Evolutionary conservation across 2,797 vertebrate species (phyloP).

Genomic region (Botia kubotai): DNA sequence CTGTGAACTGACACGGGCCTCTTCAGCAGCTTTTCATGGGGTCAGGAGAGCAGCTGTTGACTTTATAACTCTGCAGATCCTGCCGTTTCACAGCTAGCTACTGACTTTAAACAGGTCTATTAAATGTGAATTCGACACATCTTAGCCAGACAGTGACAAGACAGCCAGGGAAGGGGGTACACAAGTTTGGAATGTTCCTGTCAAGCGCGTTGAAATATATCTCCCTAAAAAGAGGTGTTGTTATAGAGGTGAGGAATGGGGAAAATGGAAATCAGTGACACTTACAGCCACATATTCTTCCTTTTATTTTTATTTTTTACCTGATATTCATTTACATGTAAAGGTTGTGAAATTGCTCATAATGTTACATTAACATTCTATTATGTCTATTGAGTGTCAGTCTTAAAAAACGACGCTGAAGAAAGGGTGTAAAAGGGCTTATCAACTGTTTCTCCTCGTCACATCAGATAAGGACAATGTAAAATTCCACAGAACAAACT

Average conservation of each 20-base stretch:
- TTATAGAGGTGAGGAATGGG: constrained; percentile 44
- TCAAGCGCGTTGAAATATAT: constrained; percentile 58
- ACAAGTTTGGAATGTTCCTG: constrained; percentile 57
- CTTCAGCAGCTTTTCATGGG: constrained; percentile 57
- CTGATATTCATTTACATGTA: constrained; percentile 33
- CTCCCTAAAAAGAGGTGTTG: constrained; percentile 46
- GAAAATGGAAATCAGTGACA: constrained; percentile 43
- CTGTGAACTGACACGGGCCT: constrained; percentile 54
- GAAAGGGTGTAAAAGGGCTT: neutral
- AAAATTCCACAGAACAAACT: neutral
- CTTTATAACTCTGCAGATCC: constrained; percentile 62
- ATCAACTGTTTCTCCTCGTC: constrained; percentile 2
- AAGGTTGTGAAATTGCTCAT: constrained; percentile 8
- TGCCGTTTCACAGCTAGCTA: constrained; percentile 64
- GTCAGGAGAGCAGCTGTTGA: constrained; percentile 62
- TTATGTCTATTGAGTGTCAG: constrained; percentile 13
- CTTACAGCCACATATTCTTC: constrained; percentile 45
- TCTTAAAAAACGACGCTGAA: constrained; percentile 7
- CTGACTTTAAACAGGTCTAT: constrained; percentile 63
- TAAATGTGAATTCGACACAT: constrained; percentile 62
- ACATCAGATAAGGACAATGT: neutral
- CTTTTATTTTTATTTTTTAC: constrained; percentile 34
- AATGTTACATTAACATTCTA: constrained; percentile 18
- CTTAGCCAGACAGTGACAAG: constrained; percentile 60
- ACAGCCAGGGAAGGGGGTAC: constrained; percentile 58